Evolutionary conservation across 2,888 invertebrate species (phyloP).

Genomic region (Biston stratarius): DNA sequence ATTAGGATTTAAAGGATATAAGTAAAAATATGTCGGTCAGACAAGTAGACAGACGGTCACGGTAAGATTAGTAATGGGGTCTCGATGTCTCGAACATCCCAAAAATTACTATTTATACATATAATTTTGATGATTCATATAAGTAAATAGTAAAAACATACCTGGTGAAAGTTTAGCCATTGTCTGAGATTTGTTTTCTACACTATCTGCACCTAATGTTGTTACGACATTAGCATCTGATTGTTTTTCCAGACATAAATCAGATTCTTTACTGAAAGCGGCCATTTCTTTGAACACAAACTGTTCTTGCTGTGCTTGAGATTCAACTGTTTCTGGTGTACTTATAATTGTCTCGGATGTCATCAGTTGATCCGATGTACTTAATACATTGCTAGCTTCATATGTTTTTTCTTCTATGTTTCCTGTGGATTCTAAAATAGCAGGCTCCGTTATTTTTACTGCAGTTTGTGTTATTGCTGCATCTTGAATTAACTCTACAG

Average conservation of each 20-base stretch:
- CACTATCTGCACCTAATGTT: background rate
- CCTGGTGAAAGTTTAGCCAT: conserved; percentile 2
- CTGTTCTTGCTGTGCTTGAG: background rate
- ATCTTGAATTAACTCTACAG: background rate
- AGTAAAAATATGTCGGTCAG: too few relatives aligned
- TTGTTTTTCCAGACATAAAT: background rate
- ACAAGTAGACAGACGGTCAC: too few relatives aligned
- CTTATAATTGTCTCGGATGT: background rate
- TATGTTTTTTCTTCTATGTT: conserved; percentile 1
- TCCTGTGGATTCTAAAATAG: background rate
- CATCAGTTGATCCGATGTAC: background rate
- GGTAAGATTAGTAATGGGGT: too few relatives aligned
- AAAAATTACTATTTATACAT: too few relatives aligned
- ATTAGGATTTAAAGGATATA: too few relatives aligned
- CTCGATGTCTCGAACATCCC: too few relatives aligned
- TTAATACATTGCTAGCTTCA: background rate
- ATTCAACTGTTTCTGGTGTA: conserved; percentile 3
- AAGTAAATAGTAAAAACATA: conserved; percentile 3
- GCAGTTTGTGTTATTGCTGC: conserved; percentile 1
- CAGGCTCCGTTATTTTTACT: conserved; percentile 19
- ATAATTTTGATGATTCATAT: background rate
- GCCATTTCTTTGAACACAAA: background rate
- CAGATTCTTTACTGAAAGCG: background rate
- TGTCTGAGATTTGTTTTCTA: background rate
- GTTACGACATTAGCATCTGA: background rate